Conservation (phyloP, 2,888 invertebrate genomes). For the Petrophora chlorosata region DNA sequence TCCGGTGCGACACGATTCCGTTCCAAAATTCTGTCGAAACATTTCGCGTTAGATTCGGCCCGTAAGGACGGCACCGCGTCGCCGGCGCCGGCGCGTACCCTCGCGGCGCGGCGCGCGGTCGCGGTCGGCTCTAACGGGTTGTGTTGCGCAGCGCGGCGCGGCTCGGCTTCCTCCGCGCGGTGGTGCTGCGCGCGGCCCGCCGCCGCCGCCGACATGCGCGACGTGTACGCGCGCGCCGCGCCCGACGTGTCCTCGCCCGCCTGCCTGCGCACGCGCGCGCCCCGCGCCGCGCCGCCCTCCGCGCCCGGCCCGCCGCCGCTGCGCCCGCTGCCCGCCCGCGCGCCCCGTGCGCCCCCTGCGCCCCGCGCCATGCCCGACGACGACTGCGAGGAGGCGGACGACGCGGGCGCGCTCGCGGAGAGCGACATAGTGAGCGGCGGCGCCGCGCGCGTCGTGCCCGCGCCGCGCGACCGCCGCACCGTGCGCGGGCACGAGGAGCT, state of each 20-base stretch:
- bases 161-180: slow-evolving; percentile 34
- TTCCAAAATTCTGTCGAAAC: too few relatives aligned
- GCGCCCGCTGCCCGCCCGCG: slow-evolving; percentile 49
- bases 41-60: too few relatives aligned
- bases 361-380: slow-evolving; percentile 50
- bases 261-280: slow-evolving; percentile 67
- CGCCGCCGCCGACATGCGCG: slow-evolving; percentile 74
- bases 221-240: slow-evolving; percentile 79
- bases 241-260: slow-evolving; percentile 70
- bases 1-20: too few relatives aligned
- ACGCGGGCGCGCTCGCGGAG: slow-evolving; percentile 73
- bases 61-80: too few relatives aligned
- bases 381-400: slow-evolving; percentile 46
- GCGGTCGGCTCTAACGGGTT: slow-evolving; percentile 46
- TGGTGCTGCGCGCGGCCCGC: slow-evolving; percentile 39
- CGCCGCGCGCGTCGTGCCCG: slow-evolving; percentile 7
- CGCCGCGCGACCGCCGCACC: slow-evolving; percentile 56
- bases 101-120: slow-evolving; percentile 42
- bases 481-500: slow-evolving; percentile 89
- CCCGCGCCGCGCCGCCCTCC: slow-evolving; percentile 43
- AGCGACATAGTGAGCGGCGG: slow-evolving; percentile 32
- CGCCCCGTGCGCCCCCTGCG: slow-evolving; percentile 41
- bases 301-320: slow-evolving; percentile 53
- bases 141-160: slow-evolving; percentile 52
- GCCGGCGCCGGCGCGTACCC: too few relatives aligned